phyloP scores from a whole-genome alignment of 2,797 vertebrate genomes.

The Melanotaenia pygmaea region DNA sequence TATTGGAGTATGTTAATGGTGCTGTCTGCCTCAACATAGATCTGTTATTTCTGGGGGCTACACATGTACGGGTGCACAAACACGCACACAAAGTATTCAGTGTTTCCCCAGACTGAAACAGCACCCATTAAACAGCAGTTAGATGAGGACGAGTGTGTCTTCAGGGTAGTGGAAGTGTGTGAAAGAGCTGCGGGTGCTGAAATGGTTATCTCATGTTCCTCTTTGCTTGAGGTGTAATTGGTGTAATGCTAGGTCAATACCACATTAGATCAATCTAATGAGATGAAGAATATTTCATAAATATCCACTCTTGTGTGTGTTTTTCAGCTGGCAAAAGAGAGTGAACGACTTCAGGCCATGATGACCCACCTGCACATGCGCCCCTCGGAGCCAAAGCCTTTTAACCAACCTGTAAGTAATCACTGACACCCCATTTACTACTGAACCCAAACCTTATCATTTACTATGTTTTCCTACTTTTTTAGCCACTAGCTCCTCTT shows the following conservation, averaged over 20 bases:
- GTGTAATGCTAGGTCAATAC: slow-evolving; percentile 67
- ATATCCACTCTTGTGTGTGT: slow-evolving; percentile 42
- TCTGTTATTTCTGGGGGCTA: slow-evolving; percentile 49
- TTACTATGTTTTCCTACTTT: neutral
- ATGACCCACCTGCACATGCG: slow-evolving; percentile 99
- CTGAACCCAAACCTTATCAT: slow-evolving; percentile 1
- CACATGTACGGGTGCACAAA: slow-evolving; percentile 32
- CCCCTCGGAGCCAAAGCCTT: slow-evolving; percentile 98
- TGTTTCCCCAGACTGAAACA: slow-evolving; percentile 54
- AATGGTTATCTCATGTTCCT: slow-evolving; percentile 44
- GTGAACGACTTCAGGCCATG: slow-evolving; percentile 98
- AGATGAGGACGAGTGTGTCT: slow-evolving; percentile 74
- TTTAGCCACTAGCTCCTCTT: slow-evolving; percentile 14
- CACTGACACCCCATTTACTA: neutral
- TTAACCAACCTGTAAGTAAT: slow-evolving; percentile 92
- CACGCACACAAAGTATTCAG: slow-evolving; percentile 53
- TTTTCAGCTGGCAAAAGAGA: slow-evolving; percentile 95
- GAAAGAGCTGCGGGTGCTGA: slow-evolving; percentile 51
- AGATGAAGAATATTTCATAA: slow-evolving; percentile 31
- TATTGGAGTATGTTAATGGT: slow-evolving; percentile 34
- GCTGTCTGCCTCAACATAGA: slow-evolving; percentile 26
- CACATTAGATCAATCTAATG: slow-evolving; percentile 47
- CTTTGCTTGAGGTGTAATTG: slow-evolving; percentile 58
- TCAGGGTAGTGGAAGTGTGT: slow-evolving; percentile 62
- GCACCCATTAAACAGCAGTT: slow-evolving; percentile 67